phyloP scores from a whole-genome alignment of 2,113 vertebrate species.

The Ceuthmochares aereus region DNA sequence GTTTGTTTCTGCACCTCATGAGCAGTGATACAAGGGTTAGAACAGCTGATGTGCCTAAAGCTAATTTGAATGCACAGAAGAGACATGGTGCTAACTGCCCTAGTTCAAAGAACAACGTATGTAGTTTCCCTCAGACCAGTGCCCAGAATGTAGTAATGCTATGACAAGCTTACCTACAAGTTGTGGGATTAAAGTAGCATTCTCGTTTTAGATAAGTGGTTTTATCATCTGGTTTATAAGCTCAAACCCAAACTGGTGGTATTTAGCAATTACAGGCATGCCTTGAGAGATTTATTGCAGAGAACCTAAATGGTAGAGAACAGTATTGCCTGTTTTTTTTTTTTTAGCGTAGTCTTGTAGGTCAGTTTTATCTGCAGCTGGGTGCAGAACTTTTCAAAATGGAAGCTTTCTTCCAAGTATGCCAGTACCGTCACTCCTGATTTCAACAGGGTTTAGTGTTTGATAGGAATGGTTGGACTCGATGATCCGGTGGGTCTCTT shows the following conservation, averaged over 20 bases:
- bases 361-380: background rate
- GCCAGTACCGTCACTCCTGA: background rate
- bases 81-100: background rate
- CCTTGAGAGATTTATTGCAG: background rate
- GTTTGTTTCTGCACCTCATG: background rate
- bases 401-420: background rate
- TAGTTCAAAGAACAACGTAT: background rate
- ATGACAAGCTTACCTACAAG: background rate
- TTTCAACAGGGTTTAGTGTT: too few species aligned
- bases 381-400: background rate
- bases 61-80: background rate
- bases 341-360: background rate
- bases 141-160: background rate
- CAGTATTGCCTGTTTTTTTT: background rate
- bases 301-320: background rate
- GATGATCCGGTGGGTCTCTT: too few species aligned
- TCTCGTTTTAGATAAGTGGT: background rate
- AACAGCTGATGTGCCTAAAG: background rate
- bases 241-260: background rate
- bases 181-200: background rate
- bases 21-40: background rate
- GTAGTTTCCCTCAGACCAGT: background rate
- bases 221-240: background rate
- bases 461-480: too few species aligned
- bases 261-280: background rate